A percentile compares a stretch with the other conserved stretches of the same genome.
phyloP scores from a whole-genome alignment of 2,113 vertebrate species.

The Phaethon lepturus region DNA sequence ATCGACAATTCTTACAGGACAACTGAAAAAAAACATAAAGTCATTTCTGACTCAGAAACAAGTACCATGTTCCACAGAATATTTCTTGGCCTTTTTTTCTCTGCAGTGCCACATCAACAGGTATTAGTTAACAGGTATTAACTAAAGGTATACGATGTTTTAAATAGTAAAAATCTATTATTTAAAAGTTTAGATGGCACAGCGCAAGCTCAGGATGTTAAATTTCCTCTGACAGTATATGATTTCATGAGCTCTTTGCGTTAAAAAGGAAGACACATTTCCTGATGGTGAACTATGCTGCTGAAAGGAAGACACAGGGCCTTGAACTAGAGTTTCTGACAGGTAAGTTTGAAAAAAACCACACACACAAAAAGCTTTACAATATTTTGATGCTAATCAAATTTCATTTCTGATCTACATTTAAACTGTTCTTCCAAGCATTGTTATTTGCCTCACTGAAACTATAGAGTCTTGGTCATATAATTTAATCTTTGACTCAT shows the following conservation, averaged over 20 bases:
- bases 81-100: not conserved
- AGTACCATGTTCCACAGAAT: not conserved
- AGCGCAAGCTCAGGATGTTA: not conserved
- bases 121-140: not conserved
- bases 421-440: not conserved
- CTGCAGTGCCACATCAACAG: not conserved
- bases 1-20: not conserved
- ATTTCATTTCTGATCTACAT: not conserved
- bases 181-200: not conserved
- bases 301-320: not conserved
- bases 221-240: not conserved
- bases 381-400: not conserved
- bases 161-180: not conserved
- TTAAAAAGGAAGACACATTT: not conserved
- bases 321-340: not conserved
- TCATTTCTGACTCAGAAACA: not conserved
- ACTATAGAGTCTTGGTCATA: constrained; percentile 10
- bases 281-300: not conserved
- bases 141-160: not conserved
- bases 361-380: not conserved
- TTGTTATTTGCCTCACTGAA: constrained; percentile 25
- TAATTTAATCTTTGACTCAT: constrained; percentile 60
- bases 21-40: not conserved
- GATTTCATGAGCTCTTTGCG: not conserved
- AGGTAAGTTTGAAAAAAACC: not conserved